These are phyloP conservation scores for Leuciscus waleckii DNA, from an alignment of 2,797 vertebrate species.

Conservation along the genomic window DNA sequence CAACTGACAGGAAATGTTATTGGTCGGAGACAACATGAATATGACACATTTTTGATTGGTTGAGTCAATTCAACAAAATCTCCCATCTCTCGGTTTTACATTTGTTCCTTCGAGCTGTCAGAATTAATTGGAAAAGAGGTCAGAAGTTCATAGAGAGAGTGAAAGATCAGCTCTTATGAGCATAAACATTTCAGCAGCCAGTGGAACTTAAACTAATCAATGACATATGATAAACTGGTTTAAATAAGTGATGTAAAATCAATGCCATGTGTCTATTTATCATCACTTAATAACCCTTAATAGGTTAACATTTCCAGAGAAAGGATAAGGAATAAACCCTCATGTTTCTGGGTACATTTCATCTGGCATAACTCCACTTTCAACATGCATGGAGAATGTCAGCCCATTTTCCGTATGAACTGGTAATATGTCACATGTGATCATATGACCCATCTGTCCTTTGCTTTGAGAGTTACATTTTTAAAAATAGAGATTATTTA, in stretches of 20 bases:
- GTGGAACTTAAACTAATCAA: background rate
- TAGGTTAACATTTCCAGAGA: background rate
- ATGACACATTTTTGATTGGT: background rate
- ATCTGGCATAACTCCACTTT: background rate
- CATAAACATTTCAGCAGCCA: slow-evolving; percentile 9
- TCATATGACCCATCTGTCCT: background rate
- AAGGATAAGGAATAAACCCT: background rate
- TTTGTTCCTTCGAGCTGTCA: slow-evolving; percentile 34
- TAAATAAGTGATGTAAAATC: background rate
- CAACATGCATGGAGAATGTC: background rate
- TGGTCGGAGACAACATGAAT: background rate
- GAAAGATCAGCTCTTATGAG: background rate
- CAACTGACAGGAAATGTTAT: background rate
- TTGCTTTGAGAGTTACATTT: background rate
- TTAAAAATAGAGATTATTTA: background rate
- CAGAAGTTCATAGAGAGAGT: background rate
- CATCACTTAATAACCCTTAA: slow-evolving; percentile 1
- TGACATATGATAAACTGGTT: slow-evolving; percentile 11
- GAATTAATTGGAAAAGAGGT: slow-evolving; percentile 36
- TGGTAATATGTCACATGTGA: slow-evolving; percentile 4
- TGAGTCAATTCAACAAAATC: slow-evolving; percentile 20
- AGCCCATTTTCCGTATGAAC: background rate
- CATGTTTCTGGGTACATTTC: background rate
- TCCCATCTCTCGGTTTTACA: background rate
- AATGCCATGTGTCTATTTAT: background rate